Base-by-base conservation (phyloP, 2,888 invertebrate genomes). In the Ecliptopera silaceata region DNA sequence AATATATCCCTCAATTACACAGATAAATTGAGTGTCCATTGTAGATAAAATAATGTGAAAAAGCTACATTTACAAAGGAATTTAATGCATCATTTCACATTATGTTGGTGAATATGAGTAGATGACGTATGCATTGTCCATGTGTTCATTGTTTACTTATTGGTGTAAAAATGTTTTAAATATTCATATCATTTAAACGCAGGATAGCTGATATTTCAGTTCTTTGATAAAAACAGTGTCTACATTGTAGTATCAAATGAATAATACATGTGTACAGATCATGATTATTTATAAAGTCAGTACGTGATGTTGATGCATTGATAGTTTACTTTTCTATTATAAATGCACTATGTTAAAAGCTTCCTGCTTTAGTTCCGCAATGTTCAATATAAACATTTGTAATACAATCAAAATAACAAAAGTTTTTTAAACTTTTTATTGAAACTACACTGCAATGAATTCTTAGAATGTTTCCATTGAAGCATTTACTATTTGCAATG, bases 331-430 rank as follows among this genome's bases (percentile, higher is more conserved):
- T 48, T 57, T 57, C 18, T 48, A 57, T 57, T 47, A 52, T 38
- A 66, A 65, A 68, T 65, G 55, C 47, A 31, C 36, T 43, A 59
- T 45, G 56, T 32, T 48, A 20, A 51, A 42, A 31, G 31, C 43
- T 48, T 48, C 57, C 57, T 52, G 57, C 26, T 32, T 57, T 36
- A 32, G 17, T 52, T 48, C 57, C 43, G 43, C 47, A 26, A 22
- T 47, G 12, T 44, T 41, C 34, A 10, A 13, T 34, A 34, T 36
- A 13, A 46, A 46, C 10, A 36, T 36, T 34, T 6, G 36, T n/a
- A 36, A 36, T 36, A 36, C 36, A 13, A 36, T 8, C 15, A 15
- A 36, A 36, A 36, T 15, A 36, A 13, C 15, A 15, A 15, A 10
- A 36, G 3, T 36, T 36, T 2, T 36, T 15, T 6, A 8, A 36